A percentile compares a stretch with the other conserved stretches of the same genome.
Evolutionary conservation across 2,888 invertebrate genomes (phyloP).

Genomic region (Drosophila koepferae): DNA sequence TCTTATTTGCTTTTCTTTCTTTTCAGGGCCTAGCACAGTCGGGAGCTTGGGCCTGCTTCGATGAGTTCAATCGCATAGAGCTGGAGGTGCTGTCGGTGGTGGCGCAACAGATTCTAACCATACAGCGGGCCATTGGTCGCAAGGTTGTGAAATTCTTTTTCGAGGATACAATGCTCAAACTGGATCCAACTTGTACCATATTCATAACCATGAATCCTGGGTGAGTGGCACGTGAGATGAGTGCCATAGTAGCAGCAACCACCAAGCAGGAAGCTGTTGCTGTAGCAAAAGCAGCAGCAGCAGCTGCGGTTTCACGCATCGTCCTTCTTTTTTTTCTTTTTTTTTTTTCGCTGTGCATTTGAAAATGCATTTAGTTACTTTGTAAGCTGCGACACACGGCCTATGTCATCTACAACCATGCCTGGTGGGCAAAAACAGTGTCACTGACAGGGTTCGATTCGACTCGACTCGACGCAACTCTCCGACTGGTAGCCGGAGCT

Average conservation of each 20-base stretch:
- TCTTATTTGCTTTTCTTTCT: constrained; percentile 14
- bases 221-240: constrained; percentile 84
- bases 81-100: constrained; percentile 96
- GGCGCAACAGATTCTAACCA: constrained; percentile 96
- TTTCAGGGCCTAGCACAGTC: constrained; percentile 93
- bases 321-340: constrained; percentile 11
- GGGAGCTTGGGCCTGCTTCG: constrained; percentile 97
- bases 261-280: constrained; percentile 10
- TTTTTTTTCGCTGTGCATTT: constrained; percentile 62
- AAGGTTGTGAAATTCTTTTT: constrained; percentile 93
- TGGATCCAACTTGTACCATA: constrained; percentile 94
- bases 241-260: constrained; percentile 10
- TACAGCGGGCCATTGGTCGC: constrained; percentile 94
- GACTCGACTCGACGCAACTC: constrained; percentile 7
- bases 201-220: constrained; percentile 98
- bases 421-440: constrained; percentile 25
- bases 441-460: constrained; percentile 32
- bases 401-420: constrained; percentile 35
- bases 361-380: constrained; percentile 81
- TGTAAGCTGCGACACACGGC: constrained; percentile 64
- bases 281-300: constrained; percentile 60
- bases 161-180: constrained; percentile 95
- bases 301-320: constrained; percentile 77
- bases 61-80: constrained; percentile 97
- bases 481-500: constrained; percentile 32